Base-by-base conservation (phyloP, 2,113 vertebrate species). In the Callipepla californica region DNA sequence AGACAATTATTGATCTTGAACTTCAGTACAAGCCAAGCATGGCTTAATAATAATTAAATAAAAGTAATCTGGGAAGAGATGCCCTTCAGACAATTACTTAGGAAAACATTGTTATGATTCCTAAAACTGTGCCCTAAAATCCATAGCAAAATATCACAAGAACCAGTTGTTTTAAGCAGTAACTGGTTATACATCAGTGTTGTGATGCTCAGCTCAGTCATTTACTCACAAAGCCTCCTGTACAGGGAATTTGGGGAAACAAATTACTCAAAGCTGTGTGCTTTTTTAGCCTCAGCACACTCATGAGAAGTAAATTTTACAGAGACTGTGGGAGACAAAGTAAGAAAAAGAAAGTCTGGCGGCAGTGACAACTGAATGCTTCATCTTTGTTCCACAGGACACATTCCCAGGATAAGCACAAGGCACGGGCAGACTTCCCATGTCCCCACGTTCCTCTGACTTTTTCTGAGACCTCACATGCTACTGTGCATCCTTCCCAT, bases 171-270 rank as follows among this genome's bases (percentile, higher is more conserved):
- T 95, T 57, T 34, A 40, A 92, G n/a, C 47, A 70, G 57, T 82
- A 65, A 62, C 42, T 62, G 40, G 11, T 70, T 84, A 62, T 65
- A 73, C 25, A 85, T 63, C 57, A 14, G 13, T 57, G 26, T 13
- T 68, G 28, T 59, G 68, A 70, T 32, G 81, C 38, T 89, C 44
- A 59, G 18, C n/a, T 10, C 44, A 44, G 20, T 32, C 22, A 36
- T 78, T 51, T 90, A 92, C 55, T 89, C 61, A 79, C 47, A 84
- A 94, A 95, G 40, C 69, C 45, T 85, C 40, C 55, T 62, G 59
- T 30, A 9, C 10, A 36, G 30, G 47, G 65, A 14, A 51, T 92
- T 95, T 48, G 85, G 23, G 76, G 19, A 65, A 77, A 86, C 32
- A 88, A 68, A 89, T 3, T 32, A 30, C n/a, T 55, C 83, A 72